A percentile compares a stretch with the other conserved stretches of the same genome.
phyloP scores from a whole-genome alignment of 2,113 vertebrate species.

The Xerus inauris region DNA sequence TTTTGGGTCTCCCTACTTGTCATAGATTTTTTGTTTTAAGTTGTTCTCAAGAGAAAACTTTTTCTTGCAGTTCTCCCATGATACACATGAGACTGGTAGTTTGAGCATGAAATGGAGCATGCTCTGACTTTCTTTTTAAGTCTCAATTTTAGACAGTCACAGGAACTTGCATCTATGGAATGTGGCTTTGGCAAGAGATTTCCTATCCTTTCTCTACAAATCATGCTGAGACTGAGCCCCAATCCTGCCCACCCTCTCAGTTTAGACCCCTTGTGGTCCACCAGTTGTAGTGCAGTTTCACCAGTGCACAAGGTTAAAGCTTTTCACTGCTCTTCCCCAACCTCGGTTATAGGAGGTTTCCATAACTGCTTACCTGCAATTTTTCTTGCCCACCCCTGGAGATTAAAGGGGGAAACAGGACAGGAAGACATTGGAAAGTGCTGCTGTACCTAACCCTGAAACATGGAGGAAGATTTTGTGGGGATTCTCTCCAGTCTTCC shows the following conservation, averaged over 20 bases:
- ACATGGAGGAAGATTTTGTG: neutral
- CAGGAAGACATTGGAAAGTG: neutral
- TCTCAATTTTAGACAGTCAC: neutral
- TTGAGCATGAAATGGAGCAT: neutral
- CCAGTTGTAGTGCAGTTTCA: neutral
- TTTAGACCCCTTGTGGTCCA: too few species aligned
- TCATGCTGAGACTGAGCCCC: too few species aligned
- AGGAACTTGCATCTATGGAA: neutral
- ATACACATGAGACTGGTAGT: too few species aligned
- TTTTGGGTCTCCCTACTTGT: neutral
- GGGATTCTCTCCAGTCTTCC: neutral
- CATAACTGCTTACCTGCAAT: neutral
- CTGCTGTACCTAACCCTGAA: rapidly evolving
- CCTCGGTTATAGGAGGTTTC: neutral
- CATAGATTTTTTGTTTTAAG: neutral
- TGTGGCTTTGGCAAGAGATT: neutral
- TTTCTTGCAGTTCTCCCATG: neutral
- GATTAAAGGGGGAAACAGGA: too few species aligned
- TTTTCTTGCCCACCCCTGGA: neutral
- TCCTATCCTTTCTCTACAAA: neutral
- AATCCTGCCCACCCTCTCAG: neutral
- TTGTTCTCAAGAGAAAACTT: neutral
- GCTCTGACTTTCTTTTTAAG: neutral
- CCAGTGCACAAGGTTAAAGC: neutral
- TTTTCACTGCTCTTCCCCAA: neutral